Evolutionary conservation across 2,113 vertebrate genomes (phyloP).

Genomic region (Carollia perspicillata): DNA sequence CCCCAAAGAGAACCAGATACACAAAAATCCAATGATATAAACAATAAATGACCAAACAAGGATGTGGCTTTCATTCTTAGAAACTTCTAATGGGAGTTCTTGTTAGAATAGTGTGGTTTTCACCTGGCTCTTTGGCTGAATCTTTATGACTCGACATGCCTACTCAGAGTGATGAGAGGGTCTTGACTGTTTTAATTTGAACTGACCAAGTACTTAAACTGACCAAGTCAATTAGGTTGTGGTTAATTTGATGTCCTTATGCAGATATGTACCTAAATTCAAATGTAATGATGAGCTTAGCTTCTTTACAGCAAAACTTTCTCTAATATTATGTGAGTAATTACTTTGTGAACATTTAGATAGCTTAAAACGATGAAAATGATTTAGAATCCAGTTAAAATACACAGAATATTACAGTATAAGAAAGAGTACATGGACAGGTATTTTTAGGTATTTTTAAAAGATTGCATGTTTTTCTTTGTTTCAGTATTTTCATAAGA

Average conservation of each 20-base stretch:
- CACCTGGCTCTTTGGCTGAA: not conserved
- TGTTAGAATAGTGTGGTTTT: not conserved
- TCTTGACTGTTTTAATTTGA: not conserved
- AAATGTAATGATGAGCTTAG: not conserved
- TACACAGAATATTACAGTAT: not conserved
- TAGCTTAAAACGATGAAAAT: not conserved
- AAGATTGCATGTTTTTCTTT: not conserved
- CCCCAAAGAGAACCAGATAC: not conserved
- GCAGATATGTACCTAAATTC: conserved; percentile 18
- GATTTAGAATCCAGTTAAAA: conserved; percentile 28
- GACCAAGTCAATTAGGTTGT: not conserved
- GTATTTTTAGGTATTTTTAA: conserved; percentile 10
- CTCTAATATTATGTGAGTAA: not conserved
- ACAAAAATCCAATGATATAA: not conserved
- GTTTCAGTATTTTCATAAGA: not conserved
- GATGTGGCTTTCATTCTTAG: not conserved
- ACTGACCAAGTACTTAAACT: not conserved
- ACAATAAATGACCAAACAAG: not conserved
- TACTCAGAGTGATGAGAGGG: not conserved
- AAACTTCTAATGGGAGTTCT: not conserved
- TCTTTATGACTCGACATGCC: not conserved
- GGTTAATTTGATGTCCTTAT: not conserved
- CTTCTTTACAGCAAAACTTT: not conserved
- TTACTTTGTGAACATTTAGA: not conserved
- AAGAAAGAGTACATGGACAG: not conserved